Evolutionary conservation across 2,888 invertebrate genomes (phyloP), one percentile per base, ranked within the genome.

Genomic region (Melitaea athalia): DNA sequence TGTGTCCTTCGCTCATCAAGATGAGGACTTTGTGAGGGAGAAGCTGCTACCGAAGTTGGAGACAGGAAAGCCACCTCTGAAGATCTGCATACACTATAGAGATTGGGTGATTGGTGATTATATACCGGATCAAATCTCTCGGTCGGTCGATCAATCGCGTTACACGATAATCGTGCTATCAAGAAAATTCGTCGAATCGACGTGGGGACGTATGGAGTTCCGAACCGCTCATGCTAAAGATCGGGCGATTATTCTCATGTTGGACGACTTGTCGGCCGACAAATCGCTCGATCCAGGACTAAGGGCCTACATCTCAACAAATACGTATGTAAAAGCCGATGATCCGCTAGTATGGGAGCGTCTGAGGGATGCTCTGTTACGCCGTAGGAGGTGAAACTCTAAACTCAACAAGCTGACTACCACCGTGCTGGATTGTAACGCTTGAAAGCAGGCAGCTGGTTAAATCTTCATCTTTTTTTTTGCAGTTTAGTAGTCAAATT

Each of bases 271-370:
- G 0, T 82, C 92, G 38, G 84, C 95, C 15, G 95, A 95, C 74
- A 72, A 75, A 0, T 88, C 74, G 0, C 43, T 78, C 0, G 76
- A 80, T 0, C 74, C 75, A 0, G 81, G 97, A 17, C 93, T 95
- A 74, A 93, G 94, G 0, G 74, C 78, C 0, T 97, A 97, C 79
- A 86, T 97, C 5, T 93, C 94, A 55, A 95, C 95, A 81, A 97
- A 96, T 78, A 97, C 97, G 0, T 97, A 97, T 75, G 92, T 97
- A 0, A 95, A 95, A 75, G 96, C 96, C 95, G 96, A 95, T 0
- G 96, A 97, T 77, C 94, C 95, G 0, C 95, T 95, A 94, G 97
- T 97, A 81, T 96, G 96, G 95, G 94, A 96, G 50, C 96, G 95
- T 77, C 83, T 97, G 31, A 90, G 94, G 24, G 96, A 95, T 77